Percentiles rank a stretch among this genome's conserved stretches.
Conservation (phyloP, 1,140 invertebrate genomes). For the Halesus radiatus region DNA sequence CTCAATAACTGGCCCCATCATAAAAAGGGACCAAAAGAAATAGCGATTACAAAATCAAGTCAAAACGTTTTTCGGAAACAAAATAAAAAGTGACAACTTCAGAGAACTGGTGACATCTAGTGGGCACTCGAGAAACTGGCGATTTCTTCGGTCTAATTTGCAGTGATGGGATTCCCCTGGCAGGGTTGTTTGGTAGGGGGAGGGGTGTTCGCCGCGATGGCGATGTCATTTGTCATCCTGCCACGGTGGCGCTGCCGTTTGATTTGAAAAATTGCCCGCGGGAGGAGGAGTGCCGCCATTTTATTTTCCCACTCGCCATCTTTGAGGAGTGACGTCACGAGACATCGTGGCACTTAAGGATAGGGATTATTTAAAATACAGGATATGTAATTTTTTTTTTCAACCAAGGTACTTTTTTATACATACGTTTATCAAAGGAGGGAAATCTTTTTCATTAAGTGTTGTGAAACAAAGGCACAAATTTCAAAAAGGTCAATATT, state of each 20-base stretch:
- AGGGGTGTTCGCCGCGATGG: constrained; percentile 5
- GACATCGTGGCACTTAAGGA: not conserved
- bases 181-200: not conserved
- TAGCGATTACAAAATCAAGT: too few relatives aligned
- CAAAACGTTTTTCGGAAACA: too few relatives aligned
- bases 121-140: not conserved
- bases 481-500: too few relatives aligned
- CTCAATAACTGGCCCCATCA: too few relatives aligned
- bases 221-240: constrained; percentile 51
- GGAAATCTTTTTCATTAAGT: too few relatives aligned
- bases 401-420: too few relatives aligned
- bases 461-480: too few relatives aligned
- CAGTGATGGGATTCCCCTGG: not conserved
- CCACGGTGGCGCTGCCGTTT: constrained; percentile 45
- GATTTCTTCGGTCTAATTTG: not conserved
- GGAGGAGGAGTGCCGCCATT: constrained; percentile 21
- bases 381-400: too few relatives aligned
- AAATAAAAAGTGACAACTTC: too few relatives aligned
- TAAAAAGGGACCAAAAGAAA: too few relatives aligned
- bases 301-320: constrained; percentile 18
- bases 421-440: too few relatives aligned
- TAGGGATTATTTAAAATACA: not conserved
- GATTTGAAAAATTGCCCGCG: constrained; percentile 50
- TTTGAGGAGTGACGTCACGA: not conserved
- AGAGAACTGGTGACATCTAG: not conserved